phyloP scores from a whole-genome alignment of 1,140 invertebrate species.

The Chironomus tepperi region DNA sequence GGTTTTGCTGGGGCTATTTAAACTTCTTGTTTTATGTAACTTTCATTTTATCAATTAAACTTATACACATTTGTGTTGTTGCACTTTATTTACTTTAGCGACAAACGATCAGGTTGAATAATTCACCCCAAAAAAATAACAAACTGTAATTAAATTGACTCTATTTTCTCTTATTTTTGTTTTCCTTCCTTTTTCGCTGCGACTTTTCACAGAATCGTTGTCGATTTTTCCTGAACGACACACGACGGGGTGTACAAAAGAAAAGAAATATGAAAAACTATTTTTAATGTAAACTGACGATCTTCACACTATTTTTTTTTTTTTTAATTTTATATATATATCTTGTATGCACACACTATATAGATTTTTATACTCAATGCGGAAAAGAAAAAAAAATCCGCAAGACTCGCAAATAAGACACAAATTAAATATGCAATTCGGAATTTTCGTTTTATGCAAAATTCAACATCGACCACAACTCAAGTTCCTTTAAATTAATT shows the following conservation, averaged over 20 bases:
- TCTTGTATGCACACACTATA: neutral
- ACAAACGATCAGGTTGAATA: neutral
- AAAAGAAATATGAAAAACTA: neutral
- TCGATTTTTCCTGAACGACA: neutral
- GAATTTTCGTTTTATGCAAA: too few species aligned
- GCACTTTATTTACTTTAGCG: neutral
- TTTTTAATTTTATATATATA: neutral
- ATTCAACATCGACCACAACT: too few species aligned
- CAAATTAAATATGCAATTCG: too few species aligned
- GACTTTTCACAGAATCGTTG: neutral
- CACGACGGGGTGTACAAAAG: neutral
- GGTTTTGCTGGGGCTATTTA: neutral
- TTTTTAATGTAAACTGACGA: too few species aligned
- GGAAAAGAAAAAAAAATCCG: neutral
- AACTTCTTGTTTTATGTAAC: slow-evolving; percentile 20
- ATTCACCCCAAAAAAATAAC: too few species aligned
- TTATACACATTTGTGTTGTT: neutral
- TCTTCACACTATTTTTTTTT: too few species aligned
- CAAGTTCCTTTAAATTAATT: too few species aligned
- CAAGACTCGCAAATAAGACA: too few species aligned
- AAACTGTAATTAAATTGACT: neutral
- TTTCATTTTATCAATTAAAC: slow-evolving; percentile 22
- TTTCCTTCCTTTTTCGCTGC: neutral
- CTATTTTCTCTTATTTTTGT: neutral
- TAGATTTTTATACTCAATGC: neutral